Evolutionary conservation across 1,140 invertebrate species (phyloP).

Genomic region (Apocrypta bakeri): DNA sequence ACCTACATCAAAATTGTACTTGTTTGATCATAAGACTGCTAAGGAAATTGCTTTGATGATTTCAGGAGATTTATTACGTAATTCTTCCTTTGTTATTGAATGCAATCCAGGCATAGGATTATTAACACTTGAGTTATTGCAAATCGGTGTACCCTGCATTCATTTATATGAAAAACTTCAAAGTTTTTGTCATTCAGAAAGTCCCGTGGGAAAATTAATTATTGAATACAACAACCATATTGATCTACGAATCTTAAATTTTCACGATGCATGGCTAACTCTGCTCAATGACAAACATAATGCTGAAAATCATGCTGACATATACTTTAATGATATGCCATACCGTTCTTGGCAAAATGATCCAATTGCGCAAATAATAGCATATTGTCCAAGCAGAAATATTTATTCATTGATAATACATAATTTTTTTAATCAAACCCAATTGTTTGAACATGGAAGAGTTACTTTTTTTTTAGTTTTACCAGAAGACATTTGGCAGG

Average conservation of each 20-base stretch:
- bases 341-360: constrained; percentile 53
- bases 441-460: constrained; percentile 53
- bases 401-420: constrained; percentile 55
- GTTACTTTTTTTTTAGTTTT: constrained; percentile 57
- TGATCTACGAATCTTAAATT: constrained; percentile 41
- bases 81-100: constrained; percentile 56
- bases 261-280: constrained; percentile 34
- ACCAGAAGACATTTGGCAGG: constrained; percentile 54
- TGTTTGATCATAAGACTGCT: constrained; percentile 49
- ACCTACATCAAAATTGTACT: constrained; percentile 32
- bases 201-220: constrained; percentile 26
- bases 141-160: constrained; percentile 55
- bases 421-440: constrained; percentile 51
- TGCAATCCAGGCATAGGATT: constrained; percentile 63
- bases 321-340: constrained; percentile 20
- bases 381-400: not conserved
- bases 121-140: constrained; percentile 62
- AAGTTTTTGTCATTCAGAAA: constrained; percentile 19
- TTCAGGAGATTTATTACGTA: constrained; percentile 53
- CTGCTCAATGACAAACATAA: constrained; percentile 25
- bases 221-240: constrained; percentile 49
- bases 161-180: constrained; percentile 55
- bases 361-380: constrained; percentile 57
- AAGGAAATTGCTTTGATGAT: constrained; percentile 55
- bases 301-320: not conserved